Conservation (phyloP, 2,797 vertebrate species). For the Margarornis squamiger region DNA sequence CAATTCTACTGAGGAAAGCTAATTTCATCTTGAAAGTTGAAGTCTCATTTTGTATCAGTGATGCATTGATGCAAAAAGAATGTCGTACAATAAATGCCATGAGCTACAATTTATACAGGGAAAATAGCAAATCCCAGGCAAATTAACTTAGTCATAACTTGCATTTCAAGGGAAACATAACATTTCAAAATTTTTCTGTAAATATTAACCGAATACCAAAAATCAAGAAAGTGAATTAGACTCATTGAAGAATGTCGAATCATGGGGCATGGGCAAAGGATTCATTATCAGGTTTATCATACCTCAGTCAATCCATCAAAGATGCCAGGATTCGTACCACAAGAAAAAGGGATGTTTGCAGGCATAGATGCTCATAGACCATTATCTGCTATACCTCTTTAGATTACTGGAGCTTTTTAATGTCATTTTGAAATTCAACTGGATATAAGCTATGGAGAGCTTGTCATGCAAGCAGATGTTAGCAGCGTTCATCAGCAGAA, state of each 20-base stretch:
- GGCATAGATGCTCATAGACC: not conserved
- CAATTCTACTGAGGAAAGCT: not conserved
- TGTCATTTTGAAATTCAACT: conserved; percentile 50
- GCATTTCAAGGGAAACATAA: not conserved
- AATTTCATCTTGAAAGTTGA: not conserved
- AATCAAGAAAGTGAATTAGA: not conserved
- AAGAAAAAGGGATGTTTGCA: not conserved
- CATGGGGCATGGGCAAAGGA: not conserved
- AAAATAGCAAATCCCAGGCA: not conserved
- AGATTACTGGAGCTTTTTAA: not conserved
- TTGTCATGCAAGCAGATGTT: conserved; percentile 58
- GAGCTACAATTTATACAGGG: not conserved
- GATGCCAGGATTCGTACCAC: not conserved
- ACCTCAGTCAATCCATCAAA: not conserved
- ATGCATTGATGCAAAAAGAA: not conserved
- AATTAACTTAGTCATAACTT: not conserved
- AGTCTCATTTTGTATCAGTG: not conserved
- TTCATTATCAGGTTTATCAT: not conserved
- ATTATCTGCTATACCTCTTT: not conserved
- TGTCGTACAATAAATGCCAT: not conserved
- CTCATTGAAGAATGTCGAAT: not conserved
- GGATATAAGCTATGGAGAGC: conserved; percentile 43
- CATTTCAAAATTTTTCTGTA: not conserved
- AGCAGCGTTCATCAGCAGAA: not conserved
- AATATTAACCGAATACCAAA: not conserved